phyloP scores from a whole-genome alignment of 2,888 invertebrate species.

The Sussaba pulchella region DNA sequence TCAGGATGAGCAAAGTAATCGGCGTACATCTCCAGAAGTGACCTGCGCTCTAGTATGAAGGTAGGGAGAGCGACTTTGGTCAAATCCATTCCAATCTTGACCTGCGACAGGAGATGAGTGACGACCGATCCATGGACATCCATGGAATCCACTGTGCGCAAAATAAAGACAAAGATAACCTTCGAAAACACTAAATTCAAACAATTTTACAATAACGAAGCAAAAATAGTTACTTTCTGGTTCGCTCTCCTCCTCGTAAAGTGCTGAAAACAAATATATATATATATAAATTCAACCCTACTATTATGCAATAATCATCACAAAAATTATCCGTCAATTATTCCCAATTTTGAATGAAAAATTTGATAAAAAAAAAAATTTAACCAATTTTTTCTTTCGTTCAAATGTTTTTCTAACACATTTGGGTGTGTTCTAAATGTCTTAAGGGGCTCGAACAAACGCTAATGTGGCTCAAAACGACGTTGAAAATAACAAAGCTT shows the following conservation, averaged over 20 bases:
- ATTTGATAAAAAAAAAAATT: neutral
- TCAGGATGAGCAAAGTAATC: conserved; percentile 99
- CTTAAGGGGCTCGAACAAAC: neutral
- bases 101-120: conserved; percentile 98
- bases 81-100: conserved; percentile 99
- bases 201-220: conserved; percentile 20
- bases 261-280: conserved; percentile 86
- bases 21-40: conserved; percentile 99
- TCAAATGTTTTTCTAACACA: neutral
- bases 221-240: conserved; percentile 88
- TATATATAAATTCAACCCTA: conserved; percentile 5
- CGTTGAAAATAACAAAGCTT: neutral
- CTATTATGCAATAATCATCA: neutral
- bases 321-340: neutral
- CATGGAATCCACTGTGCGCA: conserved; percentile 90
- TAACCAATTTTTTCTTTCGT: neutral
- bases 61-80: conserved; percentile 99
- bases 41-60: conserved; percentile 98
- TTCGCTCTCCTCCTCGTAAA: conserved; percentile 96
- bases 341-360: too few relatives aligned
- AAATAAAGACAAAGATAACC: neutral
- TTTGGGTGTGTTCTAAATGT: conserved; percentile 11
- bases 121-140: conserved; percentile 99
- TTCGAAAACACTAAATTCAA: neutral
- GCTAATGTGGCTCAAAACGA: neutral